Conservation (phyloP, 1,140 invertebrate genomes). For the Megathymus violae region DNA sequence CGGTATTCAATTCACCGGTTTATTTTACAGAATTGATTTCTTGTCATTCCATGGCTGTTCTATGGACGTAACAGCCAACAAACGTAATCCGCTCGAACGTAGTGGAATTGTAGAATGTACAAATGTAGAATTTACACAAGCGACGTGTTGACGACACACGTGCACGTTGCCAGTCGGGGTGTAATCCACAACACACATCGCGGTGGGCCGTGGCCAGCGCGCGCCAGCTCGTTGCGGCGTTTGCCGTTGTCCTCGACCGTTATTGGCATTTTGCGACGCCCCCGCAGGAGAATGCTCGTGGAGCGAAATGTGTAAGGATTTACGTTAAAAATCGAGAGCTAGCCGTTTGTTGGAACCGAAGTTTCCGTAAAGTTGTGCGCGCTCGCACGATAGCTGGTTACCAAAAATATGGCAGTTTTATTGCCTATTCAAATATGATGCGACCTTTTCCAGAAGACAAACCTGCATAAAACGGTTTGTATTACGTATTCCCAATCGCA, state of each 20-base stretch:
- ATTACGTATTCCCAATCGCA: background rate
- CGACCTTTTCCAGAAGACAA: background rate
- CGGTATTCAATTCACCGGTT: too few species aligned
- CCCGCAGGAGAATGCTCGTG: slow-evolving; percentile 36
- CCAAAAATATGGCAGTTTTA: background rate
- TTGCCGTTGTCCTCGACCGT: slow-evolving; percentile 55
- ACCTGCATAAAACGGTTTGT: background rate
- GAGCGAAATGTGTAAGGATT: too few species aligned
- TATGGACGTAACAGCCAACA: too few species aligned
- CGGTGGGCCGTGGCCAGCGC: slow-evolving; percentile 20
- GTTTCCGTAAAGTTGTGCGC: background rate
- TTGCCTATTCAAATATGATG: background rate
- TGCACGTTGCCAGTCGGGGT: slow-evolving; percentile 53
- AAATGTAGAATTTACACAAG: slow-evolving; percentile 24
- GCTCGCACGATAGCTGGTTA: background rate
- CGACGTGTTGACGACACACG: slow-evolving; percentile 7
- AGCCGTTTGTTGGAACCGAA: too few species aligned
- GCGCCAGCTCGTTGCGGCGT: slow-evolving; percentile 1
- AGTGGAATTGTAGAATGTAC: slow-evolving; percentile 13
- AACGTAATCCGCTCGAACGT: slow-evolving; percentile 8
- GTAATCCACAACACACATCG: slow-evolving; percentile 47
- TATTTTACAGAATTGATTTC: too few species aligned
- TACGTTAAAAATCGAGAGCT: too few species aligned
- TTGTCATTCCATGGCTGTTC: too few species aligned
- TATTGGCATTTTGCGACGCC: slow-evolving; percentile 13